These are phyloP conservation scores for Sturnus vulgaris DNA, from an alignment of 2,113 vertebrate genomes.

Conservation along the genomic window DNA sequence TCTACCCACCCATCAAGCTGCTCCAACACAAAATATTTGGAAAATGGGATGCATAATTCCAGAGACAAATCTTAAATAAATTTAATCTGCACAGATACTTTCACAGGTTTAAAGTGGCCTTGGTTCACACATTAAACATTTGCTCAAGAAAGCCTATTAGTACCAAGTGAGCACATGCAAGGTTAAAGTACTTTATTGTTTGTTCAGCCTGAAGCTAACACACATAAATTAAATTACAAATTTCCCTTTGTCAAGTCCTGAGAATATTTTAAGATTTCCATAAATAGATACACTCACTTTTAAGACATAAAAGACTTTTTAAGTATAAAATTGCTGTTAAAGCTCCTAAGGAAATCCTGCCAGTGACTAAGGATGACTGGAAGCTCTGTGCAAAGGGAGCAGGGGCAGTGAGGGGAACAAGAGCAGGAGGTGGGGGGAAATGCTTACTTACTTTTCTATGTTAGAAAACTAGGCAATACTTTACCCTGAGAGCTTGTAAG, in stretches of 20 bases:
- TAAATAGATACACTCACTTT: not conserved
- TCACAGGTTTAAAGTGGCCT: not conserved
- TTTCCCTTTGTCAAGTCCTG: not conserved
- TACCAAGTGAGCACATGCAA: not conserved
- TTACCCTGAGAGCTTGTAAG: not conserved
- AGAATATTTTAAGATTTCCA: not conserved
- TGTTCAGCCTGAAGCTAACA: not conserved
- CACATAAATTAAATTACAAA: not conserved
- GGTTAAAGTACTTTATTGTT: not conserved
- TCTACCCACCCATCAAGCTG: constrained; percentile 1
- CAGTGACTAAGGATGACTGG: not conserved
- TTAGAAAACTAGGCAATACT: not conserved
- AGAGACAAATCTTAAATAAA: not conserved
- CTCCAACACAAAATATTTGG: not conserved
- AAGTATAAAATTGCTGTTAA: not conserved
- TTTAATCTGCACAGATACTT: not conserved
- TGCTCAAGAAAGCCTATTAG: not conserved
- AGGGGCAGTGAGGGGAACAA: not conserved
- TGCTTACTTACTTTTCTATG: not conserved
- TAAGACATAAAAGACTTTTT: not conserved
- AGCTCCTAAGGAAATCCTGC: not conserved
- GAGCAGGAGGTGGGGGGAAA: not conserved
- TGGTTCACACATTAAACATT: not conserved
- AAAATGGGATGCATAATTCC: not conserved
- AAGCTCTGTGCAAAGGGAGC: not conserved